phyloP scores from a whole-genome alignment of 2,888 invertebrate genomes.

The Athetis lepigone region DNA sequence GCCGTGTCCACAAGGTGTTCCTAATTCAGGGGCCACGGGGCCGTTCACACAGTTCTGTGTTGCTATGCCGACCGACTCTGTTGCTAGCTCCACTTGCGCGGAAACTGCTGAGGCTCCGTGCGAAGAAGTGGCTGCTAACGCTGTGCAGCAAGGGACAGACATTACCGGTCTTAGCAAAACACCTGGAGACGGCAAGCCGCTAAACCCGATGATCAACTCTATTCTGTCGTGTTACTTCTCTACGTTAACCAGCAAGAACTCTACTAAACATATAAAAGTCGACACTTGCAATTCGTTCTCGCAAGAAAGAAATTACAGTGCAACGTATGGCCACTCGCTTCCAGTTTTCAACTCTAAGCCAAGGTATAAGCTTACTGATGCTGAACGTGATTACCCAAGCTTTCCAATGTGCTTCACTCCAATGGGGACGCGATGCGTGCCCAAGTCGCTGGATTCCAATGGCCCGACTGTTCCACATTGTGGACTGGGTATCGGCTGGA shows the following conservation, averaged over 20 bases:
- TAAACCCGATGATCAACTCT: constrained; percentile 33
- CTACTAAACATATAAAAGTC: no score
- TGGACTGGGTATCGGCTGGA: background rate
- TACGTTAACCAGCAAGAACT: constrained; percentile 24
- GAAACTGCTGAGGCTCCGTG: background rate
- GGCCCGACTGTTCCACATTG: background rate
- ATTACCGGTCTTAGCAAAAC: background rate
- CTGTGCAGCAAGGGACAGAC: constrained; percentile 25
- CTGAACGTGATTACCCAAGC: background rate
- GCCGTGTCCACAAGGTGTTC: background rate
- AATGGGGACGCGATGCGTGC: background rate
- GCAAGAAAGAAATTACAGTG: no score
- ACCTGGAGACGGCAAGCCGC: background rate
- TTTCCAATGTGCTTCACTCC: constrained; percentile 1
- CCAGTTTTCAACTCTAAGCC: background rate
- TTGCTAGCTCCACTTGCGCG: background rate
- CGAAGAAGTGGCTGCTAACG: background rate
- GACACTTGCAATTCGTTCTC: background rate
- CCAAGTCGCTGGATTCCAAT: background rate
- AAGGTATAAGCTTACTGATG: background rate
- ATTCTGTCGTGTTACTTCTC: constrained; percentile 60
- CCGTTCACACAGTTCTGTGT: constrained; percentile 36
- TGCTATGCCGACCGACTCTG: background rate
- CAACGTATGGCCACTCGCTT: background rate
- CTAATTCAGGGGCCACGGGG: background rate